Evolutionary conservation across 2,797 vertebrate genomes (phyloP), one percentile per base, ranked within the genome.

Genomic region (Argyrosomus regius): DNA sequence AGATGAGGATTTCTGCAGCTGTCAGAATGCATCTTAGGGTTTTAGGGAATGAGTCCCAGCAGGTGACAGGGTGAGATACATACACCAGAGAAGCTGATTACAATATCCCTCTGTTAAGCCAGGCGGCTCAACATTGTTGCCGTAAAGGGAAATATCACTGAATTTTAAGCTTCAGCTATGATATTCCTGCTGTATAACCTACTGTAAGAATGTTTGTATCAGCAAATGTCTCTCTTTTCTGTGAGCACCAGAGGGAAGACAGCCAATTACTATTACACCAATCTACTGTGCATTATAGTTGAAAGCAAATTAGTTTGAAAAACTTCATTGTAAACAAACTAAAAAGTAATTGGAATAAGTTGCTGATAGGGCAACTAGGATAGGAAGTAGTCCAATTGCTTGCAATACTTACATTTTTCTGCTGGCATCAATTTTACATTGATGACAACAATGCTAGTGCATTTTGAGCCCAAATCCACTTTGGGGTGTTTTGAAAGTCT

Each of bases 1-100:
- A 85, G 87, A 91, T 83, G 91, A 89, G 84, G 85, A 88, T 91
- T 92, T 87, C 80, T 91, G 90, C 91, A 90, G 87, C 92, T 93
- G 92, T 94, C 93, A 94, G 84, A 86, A 92, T 72, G 83, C 83
- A 91, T 93, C 83, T 90, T 45, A 85, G 88, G 78, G 84, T 91
- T 90, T 83, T 88, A 85, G 87, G 83, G 83, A 91, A 88, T 88
- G 67, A 83, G 78, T 82, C 83, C 81, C 62, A 72, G 90, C 90
- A 92, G 92, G 89, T 92, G 92, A 94, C 75, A 67, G 88, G 77
- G 78, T 75, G 85, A 87, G 75, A 85, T 75, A 75, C 59, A 79
- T 62, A 78, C 78, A 89, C 72, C 72, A 87, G 76, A 88, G 67
- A 81, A 58, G 60, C 83, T 92, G 82, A 93, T 91, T 87, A 84